A percentile compares a stretch with the other conserved stretches of the same genome.
phyloP scores from a whole-genome alignment of 2,113 vertebrate species.

The Oreochromis niloticus region DNA sequence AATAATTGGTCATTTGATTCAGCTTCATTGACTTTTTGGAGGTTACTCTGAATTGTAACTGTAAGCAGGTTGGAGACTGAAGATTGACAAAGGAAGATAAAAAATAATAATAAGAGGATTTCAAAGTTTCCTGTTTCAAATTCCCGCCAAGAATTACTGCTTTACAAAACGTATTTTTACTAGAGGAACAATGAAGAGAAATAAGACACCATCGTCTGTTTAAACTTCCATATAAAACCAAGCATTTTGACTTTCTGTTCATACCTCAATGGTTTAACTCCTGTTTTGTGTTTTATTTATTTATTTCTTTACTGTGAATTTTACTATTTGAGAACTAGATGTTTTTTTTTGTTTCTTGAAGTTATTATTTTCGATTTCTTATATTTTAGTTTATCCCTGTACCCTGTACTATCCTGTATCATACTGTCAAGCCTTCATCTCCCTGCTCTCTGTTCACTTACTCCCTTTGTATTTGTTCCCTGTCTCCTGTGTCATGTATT shows the following conservation, averaged over 20 bases:
- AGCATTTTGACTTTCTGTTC: not conserved
- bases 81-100: not conserved
- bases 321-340: not conserved
- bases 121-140: not conserved
- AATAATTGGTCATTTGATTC: slow-evolving; percentile 12
- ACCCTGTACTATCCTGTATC: not conserved
- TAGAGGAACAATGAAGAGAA: not conserved
- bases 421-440: not conserved
- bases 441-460: not conserved
- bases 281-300: not conserved
- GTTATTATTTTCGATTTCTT: not conserved
- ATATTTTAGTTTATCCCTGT: not conserved
- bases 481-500: not conserved
- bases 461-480: not conserved
- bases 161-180: not conserved
- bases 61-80: not conserved
- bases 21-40: slow-evolving; percentile 21
- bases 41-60: not conserved
- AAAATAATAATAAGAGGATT: not conserved
- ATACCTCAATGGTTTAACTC: not conserved
- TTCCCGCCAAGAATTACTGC: not conserved
- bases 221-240: not conserved
- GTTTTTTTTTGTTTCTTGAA: not conserved
- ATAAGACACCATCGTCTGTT: fast-evolving
- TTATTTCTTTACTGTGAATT: not conserved